Evolutionary conservation across 2,113 vertebrate species (phyloP), one percentile per base, ranked within the genome.

Genomic region (Megaptera novaeangliae): DNA sequence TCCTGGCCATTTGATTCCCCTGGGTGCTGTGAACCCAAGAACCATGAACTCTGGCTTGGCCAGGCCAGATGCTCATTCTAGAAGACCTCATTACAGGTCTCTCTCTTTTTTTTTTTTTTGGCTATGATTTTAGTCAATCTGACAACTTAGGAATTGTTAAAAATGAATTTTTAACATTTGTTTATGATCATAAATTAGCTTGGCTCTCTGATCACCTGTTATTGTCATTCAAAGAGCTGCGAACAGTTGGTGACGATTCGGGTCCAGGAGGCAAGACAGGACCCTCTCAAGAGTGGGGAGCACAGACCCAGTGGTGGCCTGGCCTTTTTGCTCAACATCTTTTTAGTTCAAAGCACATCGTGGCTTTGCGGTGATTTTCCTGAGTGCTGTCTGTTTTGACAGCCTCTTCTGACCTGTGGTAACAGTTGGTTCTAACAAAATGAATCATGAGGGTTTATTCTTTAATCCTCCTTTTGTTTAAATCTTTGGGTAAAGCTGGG

Each of bases 171-270:
- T 69, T 8, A 68, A 88, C 92, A 21, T 12, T 39, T 49, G 34
- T 31, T 46, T 97, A 97, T 21, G 12, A 66, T 96, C 87, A 94
- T 46, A 59, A 84, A 31, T 69, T 21, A 87, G 59, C 34, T 96
- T 93, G 80, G 74, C 46, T 83, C 93, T 31, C 27, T n/a, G 74
- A n/a, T 23, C 27, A 85, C 6, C 46, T 94, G 88, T 92, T 71
- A 18, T 89, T 88, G 95, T 93, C 78, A 74, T 94, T 96, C 46
- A 49, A 41, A 52, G 75, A 57, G 91, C 61, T 21, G 0, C 39
- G 18, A 31, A 10, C 49, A 25, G 17, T 9, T 36, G 91, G 80
- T 6, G 36, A 31, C 2, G 68, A 12, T 18, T 63, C 44, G 27
- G 31, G 66, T 88, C 66, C 1, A 64, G 91, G 8, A 97, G 74